Evolutionary conservation across 2,113 vertebrate species (phyloP), one percentile per base, ranked within the genome.

Genomic region (Acanthisitta chloris): DNA sequence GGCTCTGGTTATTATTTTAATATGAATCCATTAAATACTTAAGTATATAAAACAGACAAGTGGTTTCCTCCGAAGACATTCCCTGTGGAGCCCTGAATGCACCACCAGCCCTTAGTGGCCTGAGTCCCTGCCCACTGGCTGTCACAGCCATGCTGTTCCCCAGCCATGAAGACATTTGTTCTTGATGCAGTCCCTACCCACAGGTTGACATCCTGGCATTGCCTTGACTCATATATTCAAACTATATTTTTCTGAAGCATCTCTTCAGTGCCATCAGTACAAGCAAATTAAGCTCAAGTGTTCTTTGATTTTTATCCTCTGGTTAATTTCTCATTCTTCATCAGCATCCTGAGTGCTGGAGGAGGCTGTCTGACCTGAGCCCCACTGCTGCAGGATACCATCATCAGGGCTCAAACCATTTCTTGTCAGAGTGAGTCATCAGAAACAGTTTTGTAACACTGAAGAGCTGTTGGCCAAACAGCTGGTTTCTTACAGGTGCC

Each of bases 181-280:
- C 46, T 14, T 1, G 1, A 18, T 49, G 34, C 55, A 90, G 65
- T 43, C 12, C 2, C n/a, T 10, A 15, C 10, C 2, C 0, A 0
- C n/a, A 45, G 28, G 14, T 6, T 28, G 52, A 51, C 18, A 20
- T 43, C 62, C 45, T 46, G 28, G n/a, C 31, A 34, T 26, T 83
- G 31, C 36, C 28, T 43, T 8, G 4, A 7, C 14, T 59, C 64
- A 10, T 0, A 38, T 24, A 29, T 9, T 36, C 43, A 67, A 49
- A 64, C 57, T 40, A 8, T 23, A 12, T 17, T 71, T 81, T 84
- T 66, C 40, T 48, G 61, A 90, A 55, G 12, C 28, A 31, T 65
- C 88, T 91, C 20, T 87, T 87, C 33, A 43, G n/a, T 64, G 52
- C 21, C 34, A 59, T 15, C 13, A 76, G 59, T 24, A 65, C 0